Evolutionary conservation across 2,888 invertebrate genomes (phyloP).

Genomic region (Cremastobaeus sp.): DNA sequence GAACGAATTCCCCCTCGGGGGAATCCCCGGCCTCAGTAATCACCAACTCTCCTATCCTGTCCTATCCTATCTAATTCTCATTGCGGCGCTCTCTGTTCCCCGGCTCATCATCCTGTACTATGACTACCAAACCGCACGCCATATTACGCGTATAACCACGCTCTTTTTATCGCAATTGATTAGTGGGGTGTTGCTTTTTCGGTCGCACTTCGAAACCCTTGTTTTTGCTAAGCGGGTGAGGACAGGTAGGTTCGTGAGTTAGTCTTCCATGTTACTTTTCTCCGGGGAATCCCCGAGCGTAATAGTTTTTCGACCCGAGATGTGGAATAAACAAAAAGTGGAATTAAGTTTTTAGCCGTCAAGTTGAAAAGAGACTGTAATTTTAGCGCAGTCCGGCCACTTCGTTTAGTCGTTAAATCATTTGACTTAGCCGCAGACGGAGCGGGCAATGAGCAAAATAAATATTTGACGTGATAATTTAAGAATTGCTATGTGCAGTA

Average conservation of each 20-base stretch:
- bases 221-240: slow-evolving; percentile 31
- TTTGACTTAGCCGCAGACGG: slow-evolving; percentile 13
- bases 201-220: slow-evolving; percentile 8
- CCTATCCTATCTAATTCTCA: slow-evolving; percentile 75
- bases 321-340: slow-evolving; percentile 48
- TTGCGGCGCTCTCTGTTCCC: slow-evolving; percentile 63
- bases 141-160: slow-evolving; percentile 38
- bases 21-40: slow-evolving; percentile 76
- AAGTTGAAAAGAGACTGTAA: slow-evolving; percentile 24
- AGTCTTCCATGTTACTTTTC: slow-evolving; percentile 41
- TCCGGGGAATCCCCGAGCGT: slow-evolving; percentile 33
- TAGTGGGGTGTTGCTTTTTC: slow-evolving; percentile 17
- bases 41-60: slow-evolving; percentile 70
- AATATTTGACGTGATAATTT: slow-evolving; percentile 24
- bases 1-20: slow-evolving; percentile 70
- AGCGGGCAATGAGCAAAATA: slow-evolving; percentile 21
- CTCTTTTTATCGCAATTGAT: slow-evolving; percentile 30
- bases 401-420: slow-evolving; percentile 29
- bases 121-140: slow-evolving; percentile 34
- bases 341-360: slow-evolving; percentile 41
- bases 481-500: slow-evolving; percentile 17
- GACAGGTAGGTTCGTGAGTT: slow-evolving; percentile 46
- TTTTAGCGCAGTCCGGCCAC: slow-evolving; percentile 4
- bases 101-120: slow-evolving; percentile 35
- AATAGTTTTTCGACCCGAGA: slow-evolving; percentile 42